These are phyloP conservation scores for Vultur gryphus DNA, from an alignment of 2,797 vertebrate genomes.

Conservation along the genomic window DNA sequence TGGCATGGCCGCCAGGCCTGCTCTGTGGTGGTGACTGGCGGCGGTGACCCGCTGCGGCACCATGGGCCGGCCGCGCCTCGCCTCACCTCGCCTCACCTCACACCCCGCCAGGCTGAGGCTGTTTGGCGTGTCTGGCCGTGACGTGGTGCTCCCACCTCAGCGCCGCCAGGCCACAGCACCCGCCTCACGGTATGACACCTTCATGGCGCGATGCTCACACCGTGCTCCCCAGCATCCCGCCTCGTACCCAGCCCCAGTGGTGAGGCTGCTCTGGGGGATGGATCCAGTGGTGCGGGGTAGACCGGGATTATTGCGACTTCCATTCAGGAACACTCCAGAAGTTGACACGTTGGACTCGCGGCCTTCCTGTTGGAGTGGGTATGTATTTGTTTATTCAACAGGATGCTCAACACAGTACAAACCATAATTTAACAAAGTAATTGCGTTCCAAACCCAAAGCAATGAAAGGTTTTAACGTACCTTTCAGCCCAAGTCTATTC, in stretches of 20 bases:
- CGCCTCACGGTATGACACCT: fast-evolving
- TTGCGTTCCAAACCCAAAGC: not conserved
- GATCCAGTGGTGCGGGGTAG: fast-evolving
- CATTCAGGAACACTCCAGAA: not conserved
- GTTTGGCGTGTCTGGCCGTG: fast-evolving
- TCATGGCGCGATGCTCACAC: fast-evolving
- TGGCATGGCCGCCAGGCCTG: not conserved
- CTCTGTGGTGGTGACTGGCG: fast-evolving
- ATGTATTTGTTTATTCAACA: not conserved
- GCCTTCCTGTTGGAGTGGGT: not conserved
- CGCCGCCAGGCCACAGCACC: fast-evolving
- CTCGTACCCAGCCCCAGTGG: fast-evolving
- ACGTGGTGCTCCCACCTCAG: fast-evolving
- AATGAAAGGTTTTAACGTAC: not conserved
- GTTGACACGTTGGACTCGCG: fast-evolving
- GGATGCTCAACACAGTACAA: not conserved
- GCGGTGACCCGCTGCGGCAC: fast-evolving
- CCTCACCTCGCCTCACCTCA: fast-evolving
- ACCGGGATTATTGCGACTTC: fast-evolving
- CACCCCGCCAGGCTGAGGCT: fast-evolving
- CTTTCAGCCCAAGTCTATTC: not conserved
- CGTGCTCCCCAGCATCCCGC: fast-evolving
- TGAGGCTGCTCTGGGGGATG: not conserved
- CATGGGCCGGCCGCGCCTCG: fast-evolving
- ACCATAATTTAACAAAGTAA: too few relatives aligned